phyloP scores from a whole-genome alignment of 2,888 invertebrate species.

The Athalia circularis region DNA sequence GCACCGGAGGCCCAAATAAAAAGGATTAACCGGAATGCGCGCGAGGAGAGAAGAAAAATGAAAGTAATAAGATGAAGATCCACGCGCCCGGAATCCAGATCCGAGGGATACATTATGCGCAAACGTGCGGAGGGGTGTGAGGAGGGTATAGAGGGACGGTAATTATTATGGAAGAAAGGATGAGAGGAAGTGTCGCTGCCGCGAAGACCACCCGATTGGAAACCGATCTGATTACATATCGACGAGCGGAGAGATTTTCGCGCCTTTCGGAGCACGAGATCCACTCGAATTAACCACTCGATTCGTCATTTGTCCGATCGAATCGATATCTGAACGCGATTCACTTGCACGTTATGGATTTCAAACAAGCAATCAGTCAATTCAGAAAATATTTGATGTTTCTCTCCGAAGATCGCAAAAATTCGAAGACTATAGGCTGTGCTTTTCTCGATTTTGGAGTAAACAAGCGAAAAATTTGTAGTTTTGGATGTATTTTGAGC shows the following conservation, averaged over 20 bases:
- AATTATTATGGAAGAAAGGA: no score
- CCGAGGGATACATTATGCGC: slow-evolving; percentile 57
- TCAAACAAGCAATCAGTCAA: no score
- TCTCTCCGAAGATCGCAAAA: no score
- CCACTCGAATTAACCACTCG: slow-evolving; percentile 66
- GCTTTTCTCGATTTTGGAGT: neutral
- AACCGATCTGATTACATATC: slow-evolving; percentile 52
- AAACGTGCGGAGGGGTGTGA: slow-evolving; percentile 45
- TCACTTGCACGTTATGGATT: neutral
- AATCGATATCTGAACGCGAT: slow-evolving; percentile 43
- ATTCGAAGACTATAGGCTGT: no score
- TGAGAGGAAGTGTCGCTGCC: slow-evolving; percentile 14
- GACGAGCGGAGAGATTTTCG: slow-evolving; percentile 61
- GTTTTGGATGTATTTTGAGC: neutral
- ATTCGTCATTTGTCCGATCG: slow-evolving; percentile 64
- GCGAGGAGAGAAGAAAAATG: neutral
- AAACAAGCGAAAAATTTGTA: neutral
- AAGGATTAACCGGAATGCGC: neutral
- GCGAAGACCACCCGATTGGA: slow-evolving; percentile 50
- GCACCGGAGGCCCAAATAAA: neutral
- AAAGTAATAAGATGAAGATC: slow-evolving; percentile 13
- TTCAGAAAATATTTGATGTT: no score
- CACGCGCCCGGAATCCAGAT: slow-evolving; percentile 40
- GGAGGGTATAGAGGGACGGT: neutral
- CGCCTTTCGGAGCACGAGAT: slow-evolving; percentile 65